Percentiles rank a stretch among this genome's conserved stretches.
Evolutionary conservation across 1,140 invertebrate genomes (phyloP).

Genomic region (silkworm (Bombyx mori)): DNA sequence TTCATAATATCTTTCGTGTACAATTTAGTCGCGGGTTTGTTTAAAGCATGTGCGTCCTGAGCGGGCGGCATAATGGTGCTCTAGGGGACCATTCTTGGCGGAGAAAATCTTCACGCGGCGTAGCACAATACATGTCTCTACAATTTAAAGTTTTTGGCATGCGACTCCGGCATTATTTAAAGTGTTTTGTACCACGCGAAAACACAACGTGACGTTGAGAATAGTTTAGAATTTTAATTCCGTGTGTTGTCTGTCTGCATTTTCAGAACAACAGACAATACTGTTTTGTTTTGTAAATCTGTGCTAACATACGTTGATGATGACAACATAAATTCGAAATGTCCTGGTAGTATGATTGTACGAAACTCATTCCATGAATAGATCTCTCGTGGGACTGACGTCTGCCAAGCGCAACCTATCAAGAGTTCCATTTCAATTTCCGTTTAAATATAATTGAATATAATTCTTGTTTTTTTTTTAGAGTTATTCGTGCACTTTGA

Average conservation of each 20-base stretch:
- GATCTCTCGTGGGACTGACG: constrained; percentile 9
- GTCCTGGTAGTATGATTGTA: too few species aligned
- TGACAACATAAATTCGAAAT: too few species aligned
- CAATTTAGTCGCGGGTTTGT: constrained; percentile 36
- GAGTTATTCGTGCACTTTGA: background rate
- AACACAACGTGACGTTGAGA: background rate
- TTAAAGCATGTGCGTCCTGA: constrained; percentile 37
- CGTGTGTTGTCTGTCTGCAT: too few species aligned
- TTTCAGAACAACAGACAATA: too few species aligned
- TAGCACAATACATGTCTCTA: constrained; percentile 35
- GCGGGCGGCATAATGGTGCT: constrained; percentile 26
- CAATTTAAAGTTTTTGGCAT: constrained; percentile 51
- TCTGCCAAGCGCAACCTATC: constrained; percentile 17
- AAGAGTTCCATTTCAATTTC: constrained; percentile 37
- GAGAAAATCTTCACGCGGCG: constrained; percentile 20
- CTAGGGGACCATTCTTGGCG: constrained; percentile 14
- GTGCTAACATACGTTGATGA: too few species aligned
- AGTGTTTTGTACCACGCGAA: constrained; percentile 28
- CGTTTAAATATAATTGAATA: constrained; percentile 40
- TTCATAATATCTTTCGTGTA: constrained; percentile 9
- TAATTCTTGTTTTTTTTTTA: constrained; percentile 5
- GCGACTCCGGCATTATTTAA: constrained; percentile 35
- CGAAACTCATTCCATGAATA: background rate
- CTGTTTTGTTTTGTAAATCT: too few species aligned
- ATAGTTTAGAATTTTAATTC: too few species aligned